phyloP scores from a whole-genome alignment of 2,797 vertebrate species.

The Molossus molossus region DNA sequence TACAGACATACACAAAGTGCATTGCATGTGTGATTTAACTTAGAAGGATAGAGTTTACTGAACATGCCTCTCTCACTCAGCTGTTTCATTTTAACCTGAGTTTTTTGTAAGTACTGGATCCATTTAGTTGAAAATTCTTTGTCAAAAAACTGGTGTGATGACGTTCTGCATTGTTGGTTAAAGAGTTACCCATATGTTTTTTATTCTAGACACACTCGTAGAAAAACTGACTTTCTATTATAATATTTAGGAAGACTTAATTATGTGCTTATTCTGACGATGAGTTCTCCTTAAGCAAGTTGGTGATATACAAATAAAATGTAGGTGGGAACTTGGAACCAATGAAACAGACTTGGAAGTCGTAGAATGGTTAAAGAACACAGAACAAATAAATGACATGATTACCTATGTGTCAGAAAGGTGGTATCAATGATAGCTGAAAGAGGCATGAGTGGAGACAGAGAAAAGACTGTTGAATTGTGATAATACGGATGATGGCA shows the following conservation, averaged over 20 bases:
- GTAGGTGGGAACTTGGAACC: not conserved
- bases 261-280: not conserved
- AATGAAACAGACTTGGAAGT: not conserved
- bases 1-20: not conserved
- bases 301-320: not conserved
- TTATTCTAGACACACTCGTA: not conserved
- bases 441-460: not conserved
- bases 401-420: not conserved
- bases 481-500: not conserved
- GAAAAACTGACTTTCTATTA: not conserved
- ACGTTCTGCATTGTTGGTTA: not conserved
- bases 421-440: not conserved
- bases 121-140: conserved; percentile 58
- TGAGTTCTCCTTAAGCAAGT: not conserved
- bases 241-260: not conserved
- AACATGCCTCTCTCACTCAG: not conserved
- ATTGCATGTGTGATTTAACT: not conserved
- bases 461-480: not conserved
- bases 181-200: not conserved
- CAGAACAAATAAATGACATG: not conserved
- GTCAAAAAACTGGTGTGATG: not conserved
- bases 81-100: not conserved
- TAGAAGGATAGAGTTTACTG: not conserved
- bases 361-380: not conserved
- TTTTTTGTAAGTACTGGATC: conserved; percentile 21